A percentile compares a stretch with the other conserved stretches of the same genome.
Evolutionary conservation across 2,797 vertebrate genomes (phyloP).

Genomic region (Cuculus canorus): DNA sequence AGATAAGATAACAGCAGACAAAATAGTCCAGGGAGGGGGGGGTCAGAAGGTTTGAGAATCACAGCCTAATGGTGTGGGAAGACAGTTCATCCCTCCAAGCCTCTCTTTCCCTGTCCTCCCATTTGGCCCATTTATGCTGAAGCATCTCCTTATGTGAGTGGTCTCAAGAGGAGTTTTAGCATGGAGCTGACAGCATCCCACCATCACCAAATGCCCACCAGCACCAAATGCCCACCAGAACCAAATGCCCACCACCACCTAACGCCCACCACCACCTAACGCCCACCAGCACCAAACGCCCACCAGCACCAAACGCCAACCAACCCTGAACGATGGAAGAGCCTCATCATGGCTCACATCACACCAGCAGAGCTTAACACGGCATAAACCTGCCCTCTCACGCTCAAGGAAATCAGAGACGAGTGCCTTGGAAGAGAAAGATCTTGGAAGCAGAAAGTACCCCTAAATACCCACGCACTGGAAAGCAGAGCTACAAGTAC

Average conservation of each 20-base stretch:
- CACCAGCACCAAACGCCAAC: neutral
- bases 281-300: neutral
- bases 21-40: neutral
- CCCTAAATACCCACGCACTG: neutral
- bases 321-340: neutral
- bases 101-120: neutral
- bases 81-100: neutral
- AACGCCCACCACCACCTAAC: neutral
- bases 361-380: rapidly evolving
- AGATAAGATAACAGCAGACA: neutral
- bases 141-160: rapidly evolving
- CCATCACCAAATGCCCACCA: neutral
- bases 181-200: rapidly evolving
- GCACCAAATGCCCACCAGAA: neutral
- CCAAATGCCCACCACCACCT: neutral
- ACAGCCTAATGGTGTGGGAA: rapidly evolving
- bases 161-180: neutral
- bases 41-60: neutral
- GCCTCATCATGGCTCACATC: rapidly evolving
- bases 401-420: no score
- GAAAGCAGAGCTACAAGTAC: neutral
- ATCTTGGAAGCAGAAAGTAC: neutral
- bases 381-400: neutral
- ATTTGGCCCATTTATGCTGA: neutral
- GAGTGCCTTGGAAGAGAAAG: no score